Conservation (phyloP, 2,113 vertebrate species). For the Myotis yumanensis region DNA sequence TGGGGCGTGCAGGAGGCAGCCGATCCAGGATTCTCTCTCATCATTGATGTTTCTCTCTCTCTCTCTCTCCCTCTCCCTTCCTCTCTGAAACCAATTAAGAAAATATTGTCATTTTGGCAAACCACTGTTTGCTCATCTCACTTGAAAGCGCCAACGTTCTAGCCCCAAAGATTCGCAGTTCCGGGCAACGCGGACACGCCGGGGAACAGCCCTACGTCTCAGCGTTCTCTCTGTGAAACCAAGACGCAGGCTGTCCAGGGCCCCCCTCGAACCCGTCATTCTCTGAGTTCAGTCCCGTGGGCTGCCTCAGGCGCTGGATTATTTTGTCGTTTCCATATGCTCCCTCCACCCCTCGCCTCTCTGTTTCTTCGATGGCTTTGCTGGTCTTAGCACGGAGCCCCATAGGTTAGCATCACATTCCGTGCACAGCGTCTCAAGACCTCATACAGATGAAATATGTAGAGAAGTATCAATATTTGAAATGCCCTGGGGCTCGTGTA, state of each 20-base stretch:
- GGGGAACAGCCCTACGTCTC: background rate
- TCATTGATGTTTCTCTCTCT: no score
- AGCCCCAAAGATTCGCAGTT: background rate
- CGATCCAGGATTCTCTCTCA: no score
- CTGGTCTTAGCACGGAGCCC: slow-evolving; percentile 52
- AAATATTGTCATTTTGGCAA: background rate
- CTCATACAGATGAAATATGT: slow-evolving; percentile 85
- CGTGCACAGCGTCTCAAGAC: slow-evolving; percentile 67
- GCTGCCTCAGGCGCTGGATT: background rate
- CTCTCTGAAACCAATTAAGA: background rate
- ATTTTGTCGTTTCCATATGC: background rate
- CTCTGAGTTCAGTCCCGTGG: background rate
- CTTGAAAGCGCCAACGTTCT: background rate
- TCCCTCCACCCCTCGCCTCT: background rate
- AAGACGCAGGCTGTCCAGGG: background rate
- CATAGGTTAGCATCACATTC: slow-evolving; percentile 59
- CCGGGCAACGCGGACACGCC: background rate
- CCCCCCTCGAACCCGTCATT: background rate
- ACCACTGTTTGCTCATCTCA: background rate
- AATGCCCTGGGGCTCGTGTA: slow-evolving; percentile 83
- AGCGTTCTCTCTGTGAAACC: background rate
- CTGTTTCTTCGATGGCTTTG: background rate
- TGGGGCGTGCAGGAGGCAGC: no score
- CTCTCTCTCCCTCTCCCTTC: no score
- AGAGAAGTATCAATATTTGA: slow-evolving; percentile 89